phyloP scores from a whole-genome alignment of 2,797 vertebrate genomes.

The Sylvilagus floridanus region DNA sequence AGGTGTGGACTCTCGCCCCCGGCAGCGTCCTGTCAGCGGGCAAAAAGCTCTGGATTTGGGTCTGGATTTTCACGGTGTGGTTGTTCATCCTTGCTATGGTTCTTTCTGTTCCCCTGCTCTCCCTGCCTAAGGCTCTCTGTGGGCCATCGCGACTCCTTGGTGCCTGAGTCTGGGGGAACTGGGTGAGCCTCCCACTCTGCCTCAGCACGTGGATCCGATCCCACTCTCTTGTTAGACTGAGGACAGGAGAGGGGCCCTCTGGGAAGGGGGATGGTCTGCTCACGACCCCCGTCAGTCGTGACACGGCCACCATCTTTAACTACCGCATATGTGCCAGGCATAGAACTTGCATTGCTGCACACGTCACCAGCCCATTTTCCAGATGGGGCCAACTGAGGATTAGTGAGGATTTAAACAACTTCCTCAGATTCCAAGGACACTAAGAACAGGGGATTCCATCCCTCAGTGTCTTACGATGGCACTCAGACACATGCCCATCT shows the following conservation, averaged over 20 bases:
- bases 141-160: neutral
- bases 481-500: neutral
- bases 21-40: neutral
- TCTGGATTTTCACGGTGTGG: neutral
- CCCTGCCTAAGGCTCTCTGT: neutral
- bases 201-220: neutral
- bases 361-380: no score
- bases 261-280: neutral
- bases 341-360: no score
- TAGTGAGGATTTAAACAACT: neutral
- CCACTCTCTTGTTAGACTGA: neutral
- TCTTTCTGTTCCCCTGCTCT: neutral
- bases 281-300: neutral
- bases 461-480: neutral
- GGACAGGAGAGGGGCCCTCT: neutral
- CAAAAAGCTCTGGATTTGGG: neutral
- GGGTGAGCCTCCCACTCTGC: neutral
- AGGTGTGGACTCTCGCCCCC: neutral
- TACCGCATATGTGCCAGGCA: fast-evolving
- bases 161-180: neutral
- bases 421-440: neutral
- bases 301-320: no score
- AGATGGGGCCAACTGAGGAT: neutral
- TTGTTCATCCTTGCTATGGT: neutral
- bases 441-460: neutral